Base-by-base conservation (phyloP, 2,797 vertebrate species). In the Mus minutoides region DNA sequence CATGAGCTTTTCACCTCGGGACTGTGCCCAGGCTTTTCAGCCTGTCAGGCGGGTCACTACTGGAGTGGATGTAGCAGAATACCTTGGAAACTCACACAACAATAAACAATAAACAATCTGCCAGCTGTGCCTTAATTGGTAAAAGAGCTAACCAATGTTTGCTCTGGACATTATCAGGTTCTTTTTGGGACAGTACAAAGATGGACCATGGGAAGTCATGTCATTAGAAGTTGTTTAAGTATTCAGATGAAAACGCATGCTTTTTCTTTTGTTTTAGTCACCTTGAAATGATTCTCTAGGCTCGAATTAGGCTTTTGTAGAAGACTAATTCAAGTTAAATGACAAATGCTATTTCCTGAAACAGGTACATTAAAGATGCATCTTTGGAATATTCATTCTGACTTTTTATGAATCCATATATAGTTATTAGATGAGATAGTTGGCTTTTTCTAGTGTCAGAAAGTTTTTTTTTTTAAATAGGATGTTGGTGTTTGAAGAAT, bases 371-470 rank as follows among this genome's bases (percentile, higher is more conserved):
- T 26, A 46, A 83, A 92, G 88, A 67, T 16, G 7, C 4, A 64
- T 93, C 60, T 77, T 97, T 96, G 96, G 54, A 97, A 95, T 96
- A 96, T 96, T 85, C 58, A 93, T 96, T 9, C 54, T 77, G 29
- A 16, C 91, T 96, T 97, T 92, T 58, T 90, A 13, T 90, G 73
- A 87, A 97, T 96, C 92, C 71, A 94, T 73, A 94, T 87, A 46
- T 76, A 92, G 79, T 92, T 24, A 49, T 87, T 94, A 94, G 79
- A 89, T 96, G 10, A 40, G 43, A 69, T 10, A 1, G 1, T 9
- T 84, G 8, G 26, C 79, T 90, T 69, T 62, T 78, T 83, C 78
- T 56, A 26, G 75, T 67, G 10, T 67, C 80, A 95, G 62, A 69
- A 94, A 89, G 43, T 3, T 2, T 14, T 76, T 46, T 24, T 52